Conservation (phyloP, 2,113 vertebrate species). For the Lepus timidus region DNA sequence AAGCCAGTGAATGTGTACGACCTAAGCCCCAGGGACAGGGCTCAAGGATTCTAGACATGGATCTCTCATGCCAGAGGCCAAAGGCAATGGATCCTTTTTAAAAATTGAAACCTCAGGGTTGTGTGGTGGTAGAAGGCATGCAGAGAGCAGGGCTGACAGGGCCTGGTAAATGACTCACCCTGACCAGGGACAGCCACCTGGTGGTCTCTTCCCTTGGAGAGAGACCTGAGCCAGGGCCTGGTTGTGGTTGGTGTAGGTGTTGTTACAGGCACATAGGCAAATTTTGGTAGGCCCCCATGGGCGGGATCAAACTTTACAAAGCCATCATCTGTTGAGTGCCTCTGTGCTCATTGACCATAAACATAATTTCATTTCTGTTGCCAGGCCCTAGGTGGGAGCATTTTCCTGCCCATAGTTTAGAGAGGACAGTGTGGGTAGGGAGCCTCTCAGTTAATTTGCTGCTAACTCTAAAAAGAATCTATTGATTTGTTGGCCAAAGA, state of each 20-base stretch:
- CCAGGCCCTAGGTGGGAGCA: not conserved
- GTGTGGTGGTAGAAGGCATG: not conserved
- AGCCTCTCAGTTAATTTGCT: not conserved
- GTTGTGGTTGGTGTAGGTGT: not conserved
- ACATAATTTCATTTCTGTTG: not conserved
- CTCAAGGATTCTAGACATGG: not conserved
- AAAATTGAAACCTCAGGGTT: not conserved
- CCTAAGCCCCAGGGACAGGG: not conserved
- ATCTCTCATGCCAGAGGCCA: not conserved
- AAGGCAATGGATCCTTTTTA: not conserved
- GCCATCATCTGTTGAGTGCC: not conserved
- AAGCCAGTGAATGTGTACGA: not conserved
- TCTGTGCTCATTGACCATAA: not conserved
- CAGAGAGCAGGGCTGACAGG: not conserved
- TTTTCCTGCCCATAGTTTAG: not conserved
- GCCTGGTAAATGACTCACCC: not conserved
- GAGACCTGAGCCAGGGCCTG: not conserved
- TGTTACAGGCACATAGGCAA: not conserved
- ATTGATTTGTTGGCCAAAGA: not conserved
- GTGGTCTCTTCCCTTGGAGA: not conserved
- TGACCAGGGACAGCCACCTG: not conserved
- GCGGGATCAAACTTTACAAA: not conserved
- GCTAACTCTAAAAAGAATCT: not conserved
- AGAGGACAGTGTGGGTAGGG: not conserved
- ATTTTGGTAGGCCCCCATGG: not conserved